phyloP scores from a whole-genome alignment of 2,888 invertebrate species.

The Incurvaria masculella region DNA sequence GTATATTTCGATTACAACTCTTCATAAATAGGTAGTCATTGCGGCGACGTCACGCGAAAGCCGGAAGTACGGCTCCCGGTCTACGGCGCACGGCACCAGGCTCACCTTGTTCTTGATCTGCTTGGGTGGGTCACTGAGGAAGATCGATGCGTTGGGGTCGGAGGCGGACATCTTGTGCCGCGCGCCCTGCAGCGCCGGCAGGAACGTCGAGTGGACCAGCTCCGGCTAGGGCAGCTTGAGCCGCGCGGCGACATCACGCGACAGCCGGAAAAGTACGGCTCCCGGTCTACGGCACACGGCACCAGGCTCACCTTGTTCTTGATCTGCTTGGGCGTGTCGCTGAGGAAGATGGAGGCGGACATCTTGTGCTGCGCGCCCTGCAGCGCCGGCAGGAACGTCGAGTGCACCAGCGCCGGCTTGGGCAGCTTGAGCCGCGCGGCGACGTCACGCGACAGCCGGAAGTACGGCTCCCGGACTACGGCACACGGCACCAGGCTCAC shows the following conservation, averaged over 20 bases:
- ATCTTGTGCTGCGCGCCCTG: constrained; percentile 98
- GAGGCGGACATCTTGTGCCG: constrained; percentile 99
- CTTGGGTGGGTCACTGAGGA: constrained; percentile 91
- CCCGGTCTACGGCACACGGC: constrained; percentile 70
- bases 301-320: constrained; percentile 86
- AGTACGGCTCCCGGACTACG: constrained; percentile 97
- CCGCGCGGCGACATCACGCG: constrained; percentile 94
- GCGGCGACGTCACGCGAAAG: constrained; percentile 99
- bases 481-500: constrained; percentile 51
- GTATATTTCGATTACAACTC: no score
- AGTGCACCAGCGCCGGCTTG: constrained; percentile 86
- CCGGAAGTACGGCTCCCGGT: constrained; percentile 99
- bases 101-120: constrained; percentile 94
- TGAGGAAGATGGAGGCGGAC: constrained; percentile 97
- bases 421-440: constrained; percentile 84
- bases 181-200: constrained; percentile 94
- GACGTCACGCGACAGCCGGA: constrained; percentile 98
- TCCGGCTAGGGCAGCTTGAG: constrained; percentile 87
- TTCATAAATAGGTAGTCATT: no score
- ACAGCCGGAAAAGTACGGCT: constrained; percentile 99
- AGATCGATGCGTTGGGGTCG: constrained; percentile 90
- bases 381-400: constrained; percentile 88
- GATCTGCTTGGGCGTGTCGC: constrained; percentile 91
- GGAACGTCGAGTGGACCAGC: constrained; percentile 81
- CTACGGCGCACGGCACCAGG: constrained; percentile 99